Evolutionary conservation across 2,888 invertebrate genomes (phyloP), one percentile per base, ranked within the genome.

Genomic region (Cephus spinipes): DNA sequence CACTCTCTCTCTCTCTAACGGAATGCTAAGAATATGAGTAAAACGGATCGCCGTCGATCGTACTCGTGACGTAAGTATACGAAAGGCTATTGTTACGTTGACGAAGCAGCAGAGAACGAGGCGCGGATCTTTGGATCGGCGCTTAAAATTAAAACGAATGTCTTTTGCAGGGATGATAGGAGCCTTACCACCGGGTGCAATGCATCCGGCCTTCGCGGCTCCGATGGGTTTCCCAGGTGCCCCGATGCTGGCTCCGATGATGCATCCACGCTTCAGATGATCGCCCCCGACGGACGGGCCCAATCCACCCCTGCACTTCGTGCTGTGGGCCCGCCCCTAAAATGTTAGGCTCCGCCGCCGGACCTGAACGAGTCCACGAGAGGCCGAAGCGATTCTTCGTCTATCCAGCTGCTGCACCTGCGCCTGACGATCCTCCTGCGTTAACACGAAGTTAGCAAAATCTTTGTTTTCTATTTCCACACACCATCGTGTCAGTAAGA

Each of bases 241-340:
- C 84, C 92, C 92, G 81, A 92, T 92, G 91, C 89, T 93, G 89
- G 92, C 94, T 85, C 94, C 93, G 82, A 94, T 95, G 94, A 96
- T 97, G 96, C 96, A 96, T 92, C 97, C 96, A 86, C 95, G 97
- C 92, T 97, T 94, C 94, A 96, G 97, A 94, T 97, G 96, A 96
- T 95, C 95, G 92, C 94, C 94, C 90, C 92, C 92, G 82, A 90
- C 91, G 90, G 92, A 92, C 92, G 93, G 92, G 91, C 90, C 90
- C 92, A 92, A 89, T 90, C 91, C 92, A 91, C 91, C 92, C 87
- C 89, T 92, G 92, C 92, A 92, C 92, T 92, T 93, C 91, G 93
- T 93, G 89, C 92, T 94, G 82, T 93, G 94, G 93, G 92, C 94
- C 89, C 92, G 93, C 89, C 93, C 93, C 90, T 90, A 86, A 89